These are phyloP conservation scores for Thyatira batis DNA, from an alignment of 2,888 invertebrate species.

Conservation along the genomic window DNA sequence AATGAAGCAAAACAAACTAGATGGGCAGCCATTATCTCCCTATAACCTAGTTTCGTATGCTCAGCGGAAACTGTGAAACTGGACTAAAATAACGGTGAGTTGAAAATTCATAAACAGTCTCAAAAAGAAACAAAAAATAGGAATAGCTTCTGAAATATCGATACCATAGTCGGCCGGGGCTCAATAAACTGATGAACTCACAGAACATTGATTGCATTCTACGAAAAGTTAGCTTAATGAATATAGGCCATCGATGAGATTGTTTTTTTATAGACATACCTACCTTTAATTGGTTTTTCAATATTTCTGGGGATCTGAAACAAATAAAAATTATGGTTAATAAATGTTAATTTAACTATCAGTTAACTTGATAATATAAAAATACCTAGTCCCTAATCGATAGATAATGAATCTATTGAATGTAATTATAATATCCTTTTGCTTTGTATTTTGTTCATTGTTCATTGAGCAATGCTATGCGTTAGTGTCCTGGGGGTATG, in stretches of 20 bases:
- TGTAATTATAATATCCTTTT: background rate
- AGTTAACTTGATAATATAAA: conserved; percentile 8
- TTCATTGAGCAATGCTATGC: conserved; percentile 10
- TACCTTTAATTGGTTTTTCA: conserved; percentile 28
- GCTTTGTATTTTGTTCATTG: conserved; percentile 7
- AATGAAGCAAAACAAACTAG: conserved; percentile 56
- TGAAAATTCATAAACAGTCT: conserved; percentile 43
- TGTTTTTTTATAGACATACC: no score
- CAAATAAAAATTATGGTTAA: conserved; percentile 30
- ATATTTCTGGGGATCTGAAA: conserved; percentile 38
- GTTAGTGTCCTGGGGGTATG: conserved; percentile 35
- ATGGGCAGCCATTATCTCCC: conserved; percentile 59
- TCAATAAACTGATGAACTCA: background rate
- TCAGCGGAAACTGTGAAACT: conserved; percentile 46
- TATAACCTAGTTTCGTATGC: conserved; percentile 60
- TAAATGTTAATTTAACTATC: no score
- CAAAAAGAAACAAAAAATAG: conserved; percentile 36
- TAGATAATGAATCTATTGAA: background rate
- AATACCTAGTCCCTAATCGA: no score
- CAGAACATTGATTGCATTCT: background rate
- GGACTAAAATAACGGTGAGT: conserved; percentile 50
- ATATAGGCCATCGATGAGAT: no score
- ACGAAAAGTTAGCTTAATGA: background rate
- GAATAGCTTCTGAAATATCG: conserved; percentile 14
- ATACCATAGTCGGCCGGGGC: background rate